These are phyloP conservation scores for Chloromyia formosa DNA, from an alignment of 2,888 invertebrate genomes.

Conservation along the genomic window DNA sequence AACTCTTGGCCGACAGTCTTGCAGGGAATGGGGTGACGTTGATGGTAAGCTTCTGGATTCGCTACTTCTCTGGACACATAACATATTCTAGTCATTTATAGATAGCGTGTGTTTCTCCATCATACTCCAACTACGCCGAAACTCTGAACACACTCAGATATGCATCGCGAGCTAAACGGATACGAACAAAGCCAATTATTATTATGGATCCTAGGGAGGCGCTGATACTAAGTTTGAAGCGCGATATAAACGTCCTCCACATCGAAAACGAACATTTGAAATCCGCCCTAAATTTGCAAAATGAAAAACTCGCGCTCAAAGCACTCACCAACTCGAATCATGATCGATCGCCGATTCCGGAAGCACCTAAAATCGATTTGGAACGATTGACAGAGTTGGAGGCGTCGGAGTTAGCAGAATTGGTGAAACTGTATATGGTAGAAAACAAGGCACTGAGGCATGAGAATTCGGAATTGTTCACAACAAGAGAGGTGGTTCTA, in stretches of 20 bases:
- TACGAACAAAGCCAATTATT: slow-evolving; percentile 90
- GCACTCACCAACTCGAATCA: slow-evolving; percentile 4
- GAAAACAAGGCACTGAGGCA: slow-evolving; percentile 81
- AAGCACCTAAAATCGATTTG: slow-evolving; percentile 72
- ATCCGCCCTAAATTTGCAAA: slow-evolving; percentile 75
- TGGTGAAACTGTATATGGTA: slow-evolving; percentile 85
- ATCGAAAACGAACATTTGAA: slow-evolving; percentile 89
- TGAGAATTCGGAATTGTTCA: slow-evolving; percentile 87
- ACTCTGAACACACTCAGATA: slow-evolving; percentile 92
- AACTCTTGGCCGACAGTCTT: slow-evolving; percentile 89
- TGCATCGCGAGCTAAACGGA: slow-evolving; percentile 91
- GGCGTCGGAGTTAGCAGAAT: slow-evolving; percentile 80
- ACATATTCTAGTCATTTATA: slow-evolving; percentile 62
- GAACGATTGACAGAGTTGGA: slow-evolving; percentile 79
- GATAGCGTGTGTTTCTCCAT: slow-evolving; percentile 95
- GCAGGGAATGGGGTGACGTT: slow-evolving; percentile 94
- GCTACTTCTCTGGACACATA: background rate
- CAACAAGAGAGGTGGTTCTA: slow-evolving; percentile 79
- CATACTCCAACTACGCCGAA: slow-evolving; percentile 84
- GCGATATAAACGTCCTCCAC: slow-evolving; percentile 85
- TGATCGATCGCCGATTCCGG: slow-evolving; percentile 46
- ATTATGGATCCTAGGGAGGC: slow-evolving; percentile 96
- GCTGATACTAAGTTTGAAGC: slow-evolving; percentile 85
- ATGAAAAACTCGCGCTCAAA: slow-evolving; percentile 63
- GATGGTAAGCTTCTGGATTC: slow-evolving; percentile 72